These are phyloP conservation scores for Trissonchulus latispiculum DNA, from an alignment of 2,888 invertebrate genomes.

Conservation along the genomic window DNA sequence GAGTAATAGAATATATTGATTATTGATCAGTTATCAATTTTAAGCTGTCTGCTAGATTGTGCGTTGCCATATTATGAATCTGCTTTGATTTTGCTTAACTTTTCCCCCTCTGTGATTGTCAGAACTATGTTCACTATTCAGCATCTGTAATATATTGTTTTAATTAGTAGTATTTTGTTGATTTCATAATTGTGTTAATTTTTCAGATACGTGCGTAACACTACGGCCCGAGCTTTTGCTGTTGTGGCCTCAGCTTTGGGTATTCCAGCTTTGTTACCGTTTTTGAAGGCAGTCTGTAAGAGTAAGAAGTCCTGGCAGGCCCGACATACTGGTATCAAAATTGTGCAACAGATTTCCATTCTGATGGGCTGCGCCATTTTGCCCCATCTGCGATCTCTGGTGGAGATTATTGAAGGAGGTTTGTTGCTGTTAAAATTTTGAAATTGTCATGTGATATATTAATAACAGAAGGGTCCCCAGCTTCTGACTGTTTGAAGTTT, in stretches of 20 bases:
- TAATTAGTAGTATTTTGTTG: no score
- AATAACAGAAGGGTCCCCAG: no score
- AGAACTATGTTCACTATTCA: no score
- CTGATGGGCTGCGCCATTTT: conserved; percentile 98
- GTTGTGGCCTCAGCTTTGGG: conserved; percentile 97
- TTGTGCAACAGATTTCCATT: conserved; percentile 98
- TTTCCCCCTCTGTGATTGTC: no score
- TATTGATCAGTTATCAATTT: no score
- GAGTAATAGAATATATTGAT: conserved; percentile 56
- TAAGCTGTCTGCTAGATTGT: no score
- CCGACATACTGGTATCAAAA: conserved; percentile 95
- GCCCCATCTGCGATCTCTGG: conserved; percentile 90
- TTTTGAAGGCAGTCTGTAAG: conserved; percentile 95
- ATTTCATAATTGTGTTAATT: no score
- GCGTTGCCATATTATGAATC: no score
- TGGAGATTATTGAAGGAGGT: conserved; percentile 99
- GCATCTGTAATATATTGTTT: no score
- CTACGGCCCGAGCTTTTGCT: conserved; percentile 98
- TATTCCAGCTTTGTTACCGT: conserved; percentile 90
- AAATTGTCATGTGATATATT: background rate
- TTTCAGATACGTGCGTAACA: conserved; percentile 79
- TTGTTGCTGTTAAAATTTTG: conserved; percentile 35
- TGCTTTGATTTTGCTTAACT: no score
- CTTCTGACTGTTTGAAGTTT: no score
- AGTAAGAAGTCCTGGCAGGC: conserved; percentile 99